These are phyloP conservation scores for Dryomyza anilis DNA, from an alignment of 2,888 invertebrate genomes.

Conservation along the genomic window DNA sequence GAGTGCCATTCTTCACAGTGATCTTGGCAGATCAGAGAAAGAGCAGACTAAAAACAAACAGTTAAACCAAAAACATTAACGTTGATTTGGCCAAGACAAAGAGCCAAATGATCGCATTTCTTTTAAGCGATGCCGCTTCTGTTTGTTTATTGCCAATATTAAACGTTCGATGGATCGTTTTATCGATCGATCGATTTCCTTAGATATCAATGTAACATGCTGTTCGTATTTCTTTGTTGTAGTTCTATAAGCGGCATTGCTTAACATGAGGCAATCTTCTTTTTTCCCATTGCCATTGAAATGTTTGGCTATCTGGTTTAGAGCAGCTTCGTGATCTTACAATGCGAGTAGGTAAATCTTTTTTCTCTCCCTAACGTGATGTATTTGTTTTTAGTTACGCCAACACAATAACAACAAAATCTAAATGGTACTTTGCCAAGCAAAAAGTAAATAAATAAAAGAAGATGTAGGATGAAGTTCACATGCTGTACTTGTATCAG, in stretches of 20 bases:
- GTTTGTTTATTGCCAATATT: constrained; percentile 39
- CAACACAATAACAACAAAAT: background rate
- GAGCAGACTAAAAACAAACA: background rate
- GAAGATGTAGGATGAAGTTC: background rate
- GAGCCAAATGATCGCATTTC: constrained; percentile 7
- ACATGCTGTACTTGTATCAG: no score
- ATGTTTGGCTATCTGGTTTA: background rate
- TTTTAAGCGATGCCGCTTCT: constrained; percentile 36
- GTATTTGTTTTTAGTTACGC: background rate
- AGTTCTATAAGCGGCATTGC: no score
- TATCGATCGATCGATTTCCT: constrained; percentile 32
- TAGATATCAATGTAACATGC: constrained; percentile 11
- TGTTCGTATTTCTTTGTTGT: background rate
- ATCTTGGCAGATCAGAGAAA: background rate
- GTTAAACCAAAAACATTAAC: background rate
- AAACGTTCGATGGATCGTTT: constrained; percentile 28
- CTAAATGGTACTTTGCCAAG: no score
- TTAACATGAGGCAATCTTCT: no score
- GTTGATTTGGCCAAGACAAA: background rate
- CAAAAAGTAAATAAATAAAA: background rate
- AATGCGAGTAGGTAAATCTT: constrained; percentile 7
- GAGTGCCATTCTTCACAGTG: background rate
- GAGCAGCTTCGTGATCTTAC: background rate
- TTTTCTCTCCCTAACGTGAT: background rate
- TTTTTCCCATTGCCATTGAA: constrained; percentile 1